phyloP scores from a whole-genome alignment of 2,797 vertebrate genomes.

The Potorous gilbertii region DNA sequence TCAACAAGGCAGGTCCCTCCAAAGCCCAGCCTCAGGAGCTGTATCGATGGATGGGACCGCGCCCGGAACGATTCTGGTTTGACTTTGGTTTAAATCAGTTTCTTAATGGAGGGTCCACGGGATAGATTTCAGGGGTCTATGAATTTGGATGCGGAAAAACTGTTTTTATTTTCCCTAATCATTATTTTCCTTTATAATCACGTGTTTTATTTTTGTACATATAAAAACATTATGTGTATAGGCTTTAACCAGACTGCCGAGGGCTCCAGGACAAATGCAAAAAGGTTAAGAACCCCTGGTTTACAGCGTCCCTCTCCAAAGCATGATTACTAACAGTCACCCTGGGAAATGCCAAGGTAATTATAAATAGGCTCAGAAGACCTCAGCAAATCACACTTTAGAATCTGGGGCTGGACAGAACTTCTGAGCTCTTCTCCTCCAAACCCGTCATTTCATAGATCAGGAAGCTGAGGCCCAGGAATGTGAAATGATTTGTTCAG shows the following conservation, averaged over 20 bases:
- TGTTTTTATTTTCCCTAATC: neutral
- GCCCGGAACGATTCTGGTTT: neutral
- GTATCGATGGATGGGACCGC: too few relatives aligned
- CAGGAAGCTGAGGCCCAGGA: neutral
- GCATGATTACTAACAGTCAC: neutral
- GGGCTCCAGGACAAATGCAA: neutral
- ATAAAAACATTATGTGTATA: neutral
- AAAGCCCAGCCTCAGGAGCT: neutral
- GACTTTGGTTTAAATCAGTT: neutral
- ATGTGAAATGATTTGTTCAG: neutral
- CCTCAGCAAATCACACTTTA: neutral
- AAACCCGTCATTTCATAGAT: neutral
- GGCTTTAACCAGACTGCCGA: neutral
- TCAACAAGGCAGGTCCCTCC: neutral
- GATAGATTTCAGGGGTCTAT: neutral
- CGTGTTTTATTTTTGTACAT: neutral
- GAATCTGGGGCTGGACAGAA: neutral
- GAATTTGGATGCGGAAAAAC: neutral
- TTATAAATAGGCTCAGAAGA: neutral
- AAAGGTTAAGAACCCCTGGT: neutral
- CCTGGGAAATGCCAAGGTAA: neutral
- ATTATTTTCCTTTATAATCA: neutral
- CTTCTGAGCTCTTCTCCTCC: neutral
- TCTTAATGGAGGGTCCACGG: neutral
- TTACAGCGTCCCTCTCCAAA: neutral